Base-by-base conservation (phyloP, 2,888 invertebrate genomes). In the Blastobasis lacticolella region DNA sequence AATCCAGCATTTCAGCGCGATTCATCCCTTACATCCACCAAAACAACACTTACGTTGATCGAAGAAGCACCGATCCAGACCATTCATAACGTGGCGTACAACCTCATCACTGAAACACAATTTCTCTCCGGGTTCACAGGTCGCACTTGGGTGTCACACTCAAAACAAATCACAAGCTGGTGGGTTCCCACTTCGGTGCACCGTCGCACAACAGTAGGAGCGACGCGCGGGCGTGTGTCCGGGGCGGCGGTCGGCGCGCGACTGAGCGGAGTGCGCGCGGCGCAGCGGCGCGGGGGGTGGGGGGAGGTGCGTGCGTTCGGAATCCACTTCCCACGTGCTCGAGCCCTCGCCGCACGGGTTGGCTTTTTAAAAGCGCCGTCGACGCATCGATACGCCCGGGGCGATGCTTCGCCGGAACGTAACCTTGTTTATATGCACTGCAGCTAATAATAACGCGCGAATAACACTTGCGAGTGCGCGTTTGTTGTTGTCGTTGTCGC, bases 1-100 rank as follows among this genome's bases (percentile, higher is more conserved):
- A 72, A 74, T 71, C 7, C 59, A 67, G 67, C 69, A 73, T 73
- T 73, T 75, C 73, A 75, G 73, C 73, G 68, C 68, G 61, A 70
- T 69, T 63, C 64, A 61, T 54, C 62, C 62, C 63, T 59, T 60
- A 59, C 59, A 57, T 55, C 59, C 57, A 65, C 66, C 67, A 74
- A 78, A 78, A 77, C 73, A 70, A 75, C 70, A 83, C 88, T 88
- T 81, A 88, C 88, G 88, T 86, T 88, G 88, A 84, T 88, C 88
- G 82, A 88, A 88, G 83, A 88, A 88, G 78, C 88, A 87, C 78
- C 87, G 85, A 81, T 88, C 88, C 82, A 88, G 80, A 82, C 88
- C 88, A 88, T 87, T 88, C 88, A 88, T 88, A 81, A 87, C 88
- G 80, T 75, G 74, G 71, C 69, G 66, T 73, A 81, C 76, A 83